Base-by-base conservation (phyloP, 2,888 invertebrate genomes). In the Laothoe populi region DNA sequence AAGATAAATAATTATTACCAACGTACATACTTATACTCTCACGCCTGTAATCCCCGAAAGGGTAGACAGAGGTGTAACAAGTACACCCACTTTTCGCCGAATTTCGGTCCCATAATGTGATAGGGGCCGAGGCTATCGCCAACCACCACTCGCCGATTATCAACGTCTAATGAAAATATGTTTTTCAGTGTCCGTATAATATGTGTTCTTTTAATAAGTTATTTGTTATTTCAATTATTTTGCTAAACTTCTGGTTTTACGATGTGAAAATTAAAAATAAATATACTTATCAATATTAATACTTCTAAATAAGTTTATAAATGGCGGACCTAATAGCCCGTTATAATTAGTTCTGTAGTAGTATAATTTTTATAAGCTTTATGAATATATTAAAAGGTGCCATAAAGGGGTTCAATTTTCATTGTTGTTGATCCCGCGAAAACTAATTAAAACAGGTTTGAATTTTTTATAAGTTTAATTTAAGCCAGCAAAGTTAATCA, bases 401-500 rank as follows among this genome's bases (percentile, higher is more conserved):
- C 2, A 35, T 35, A 53, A 53, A 53, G 4, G 11, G 19, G 31
- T 53, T 53, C 31, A 31, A 35, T 53, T 53, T 53, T 19, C 49
- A 53, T 53, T 35, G 19, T 11, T 53, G 31, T 53, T n/a, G 53
- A 35, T 35, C 19, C 19, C 35, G 35, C 53, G 11, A 23, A 53
- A 53, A 53, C 53, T 53, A 53, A 53, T 53, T 53, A 35, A 53
- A 35, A 35, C 35, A 11, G 31, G 31, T 53, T 53, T 53, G 53
- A 53, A 53, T 53, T 53, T 53, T 35, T 53, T 53, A 53, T 53
- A 35, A 53, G 19, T 19, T 35, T 31, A 21, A 35, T 35, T 53
- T 0, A 35, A 53, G 31, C 10, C 5, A 7, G 35, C 10, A 35
- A 35, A 35, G 31, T 53, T 53, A 35, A 35, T 35, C 7, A 53